Conservation (phyloP, 2,113 vertebrate genomes). For the Triplophysa rosa region DNA sequence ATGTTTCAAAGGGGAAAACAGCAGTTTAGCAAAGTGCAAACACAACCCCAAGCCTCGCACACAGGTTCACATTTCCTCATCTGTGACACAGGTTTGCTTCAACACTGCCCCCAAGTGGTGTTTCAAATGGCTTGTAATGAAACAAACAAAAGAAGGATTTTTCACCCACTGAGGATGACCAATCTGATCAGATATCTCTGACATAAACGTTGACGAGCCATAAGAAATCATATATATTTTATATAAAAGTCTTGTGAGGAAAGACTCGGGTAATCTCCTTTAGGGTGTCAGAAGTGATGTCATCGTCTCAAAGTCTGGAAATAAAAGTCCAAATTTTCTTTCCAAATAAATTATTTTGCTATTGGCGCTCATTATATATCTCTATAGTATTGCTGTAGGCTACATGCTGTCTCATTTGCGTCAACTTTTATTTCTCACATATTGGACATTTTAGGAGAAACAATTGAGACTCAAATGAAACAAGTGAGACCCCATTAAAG, state of each 20-base stretch:
- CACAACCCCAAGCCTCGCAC: conserved; percentile 41
- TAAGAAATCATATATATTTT: too few species aligned
- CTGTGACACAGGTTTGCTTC: conserved; percentile 58
- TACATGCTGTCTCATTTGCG: not conserved
- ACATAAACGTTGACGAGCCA: too few species aligned
- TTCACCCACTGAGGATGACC: not conserved
- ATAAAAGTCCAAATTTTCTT: too few species aligned
- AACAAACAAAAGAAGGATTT: not conserved
- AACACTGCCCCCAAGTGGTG: conserved; percentile 77
- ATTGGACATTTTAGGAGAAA: not conserved
- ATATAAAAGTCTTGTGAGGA: too few species aligned
- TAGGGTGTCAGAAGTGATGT: too few species aligned
- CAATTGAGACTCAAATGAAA: not conserved
- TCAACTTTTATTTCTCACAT: not conserved
- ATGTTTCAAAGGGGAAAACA: conserved; percentile 59
- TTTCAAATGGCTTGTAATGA: not conserved
- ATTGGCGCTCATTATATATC: not conserved
- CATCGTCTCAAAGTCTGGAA: too few species aligned
- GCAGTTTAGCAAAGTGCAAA: conserved; percentile 59
- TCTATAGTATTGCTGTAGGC: not conserved
- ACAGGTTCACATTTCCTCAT: conserved; percentile 49
- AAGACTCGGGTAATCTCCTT: too few species aligned
- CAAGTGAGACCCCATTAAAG: too few species aligned
- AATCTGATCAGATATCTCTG: conserved; percentile 33
- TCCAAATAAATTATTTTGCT: not conserved